A percentile compares a stretch with the other conserved stretches of the same genome.
These are phyloP conservation scores for Solea senegalensis DNA, from an alignment of 2,113 vertebrate species.

Conservation along the genomic window DNA sequence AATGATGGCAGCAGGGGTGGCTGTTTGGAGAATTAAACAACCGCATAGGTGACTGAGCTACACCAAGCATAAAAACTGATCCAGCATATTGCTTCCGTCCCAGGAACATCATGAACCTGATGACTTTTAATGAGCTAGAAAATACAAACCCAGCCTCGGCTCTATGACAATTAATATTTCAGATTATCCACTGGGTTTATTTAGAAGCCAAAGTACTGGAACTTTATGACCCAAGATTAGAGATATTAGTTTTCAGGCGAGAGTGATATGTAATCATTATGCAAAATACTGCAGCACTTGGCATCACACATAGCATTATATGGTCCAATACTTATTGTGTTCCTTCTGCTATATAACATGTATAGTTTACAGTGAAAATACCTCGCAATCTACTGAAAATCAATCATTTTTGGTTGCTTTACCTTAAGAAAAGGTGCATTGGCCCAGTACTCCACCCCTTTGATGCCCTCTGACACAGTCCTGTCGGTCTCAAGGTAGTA, in stretches of 20 bases:
- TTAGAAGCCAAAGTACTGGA: not conserved
- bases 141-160: not conserved
- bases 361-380: not conserved
- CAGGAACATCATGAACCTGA: not conserved
- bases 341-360: not conserved
- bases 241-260: not conserved
- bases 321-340: not conserved
- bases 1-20: not conserved
- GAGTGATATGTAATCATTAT: not conserved
- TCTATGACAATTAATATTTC: not conserved
- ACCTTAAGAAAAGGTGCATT: constrained; percentile 96
- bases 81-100: not conserved
- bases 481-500: constrained; percentile 96
- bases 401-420: not conserved
- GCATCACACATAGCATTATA: not conserved
- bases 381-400: too few relatives aligned
- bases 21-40: not conserved
- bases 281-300: not conserved
- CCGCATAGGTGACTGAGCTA: not conserved
- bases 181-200: not conserved
- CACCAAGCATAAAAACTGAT: constrained; percentile 8
- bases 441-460: constrained; percentile 92
- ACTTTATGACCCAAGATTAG: too few relatives aligned
- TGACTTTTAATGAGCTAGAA: not conserved
- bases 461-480: constrained; percentile 87